Evolutionary conservation across 64 coral and sea anemone genomes (phyloP).

Genomic region (Stylophora pistillata): DNA sequence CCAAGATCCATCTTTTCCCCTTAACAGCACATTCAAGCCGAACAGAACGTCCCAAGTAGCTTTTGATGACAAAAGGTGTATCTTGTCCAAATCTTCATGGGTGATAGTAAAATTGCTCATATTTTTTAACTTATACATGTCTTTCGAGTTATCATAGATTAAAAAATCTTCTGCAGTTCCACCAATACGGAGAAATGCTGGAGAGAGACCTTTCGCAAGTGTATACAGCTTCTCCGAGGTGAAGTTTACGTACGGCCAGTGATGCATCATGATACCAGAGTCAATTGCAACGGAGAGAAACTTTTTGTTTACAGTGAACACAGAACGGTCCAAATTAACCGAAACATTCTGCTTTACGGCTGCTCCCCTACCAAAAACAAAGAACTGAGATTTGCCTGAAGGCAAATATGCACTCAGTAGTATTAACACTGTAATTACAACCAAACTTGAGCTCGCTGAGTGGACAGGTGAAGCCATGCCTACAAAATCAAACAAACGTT

Average conservation of each 20-base stretch:
- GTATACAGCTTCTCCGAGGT: conserved; percentile 58
- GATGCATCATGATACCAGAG: conserved; percentile 4
- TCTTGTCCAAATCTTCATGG: conserved; percentile 78
- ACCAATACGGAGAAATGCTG: conserved; percentile 75
- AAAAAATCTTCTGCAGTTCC: conserved; percentile 80
- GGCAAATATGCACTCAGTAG: not conserved
- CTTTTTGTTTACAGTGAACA: conserved; percentile 44
- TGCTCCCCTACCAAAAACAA: not conserved
- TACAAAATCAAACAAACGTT: not conserved
- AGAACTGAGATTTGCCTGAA: not conserved
- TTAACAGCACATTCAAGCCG: conserved; percentile 76
- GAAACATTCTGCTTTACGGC: conserved; percentile 14
- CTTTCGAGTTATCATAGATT: conserved; percentile 43
- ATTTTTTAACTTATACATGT: conserved; percentile 18
- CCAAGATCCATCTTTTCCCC: conserved; percentile 60
- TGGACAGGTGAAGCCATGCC: not conserved
- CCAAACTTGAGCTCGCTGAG: not conserved
- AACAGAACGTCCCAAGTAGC: conserved; percentile 74
- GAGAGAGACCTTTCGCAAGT: conserved; percentile 65
- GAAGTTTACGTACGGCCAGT: conserved; percentile 54
- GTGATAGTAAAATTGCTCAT: conserved; percentile 63
- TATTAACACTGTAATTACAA: not conserved
- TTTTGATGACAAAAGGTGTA: conserved; percentile 46
- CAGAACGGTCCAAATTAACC: conserved; percentile 30
- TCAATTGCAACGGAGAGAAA: conserved; percentile 54